Conservation (phyloP, 2,113 vertebrate genomes). For the Halichoerus grypus region DNA sequence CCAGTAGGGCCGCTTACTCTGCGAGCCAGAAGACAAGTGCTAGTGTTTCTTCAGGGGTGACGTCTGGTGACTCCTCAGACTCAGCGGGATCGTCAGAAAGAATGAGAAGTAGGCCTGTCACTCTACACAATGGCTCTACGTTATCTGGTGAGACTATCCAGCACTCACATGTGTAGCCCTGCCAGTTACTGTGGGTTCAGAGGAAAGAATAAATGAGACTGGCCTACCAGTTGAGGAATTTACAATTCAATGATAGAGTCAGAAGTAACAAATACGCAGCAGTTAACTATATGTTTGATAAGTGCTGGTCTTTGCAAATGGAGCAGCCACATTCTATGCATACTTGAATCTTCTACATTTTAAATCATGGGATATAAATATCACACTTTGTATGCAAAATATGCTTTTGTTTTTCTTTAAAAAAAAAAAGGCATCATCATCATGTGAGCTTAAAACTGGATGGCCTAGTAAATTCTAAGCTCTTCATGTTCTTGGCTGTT, state of each 20-base stretch:
- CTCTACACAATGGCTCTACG: conserved; percentile 73
- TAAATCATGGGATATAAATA: neutral
- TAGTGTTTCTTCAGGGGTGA: conserved; percentile 78
- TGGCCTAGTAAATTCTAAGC: neutral
- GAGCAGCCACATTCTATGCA: neutral
- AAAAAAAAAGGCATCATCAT: neutral
- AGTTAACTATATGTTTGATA: neutral
- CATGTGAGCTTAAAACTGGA: neutral
- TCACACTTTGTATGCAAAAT: neutral
- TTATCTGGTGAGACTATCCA: conserved; percentile 89
- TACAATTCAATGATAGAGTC: neutral
- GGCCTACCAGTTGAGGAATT: neutral
- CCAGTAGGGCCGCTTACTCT: conserved; percentile 87
- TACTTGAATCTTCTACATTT: neutral
- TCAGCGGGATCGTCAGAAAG: conserved; percentile 81
- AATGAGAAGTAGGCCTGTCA: conserved; percentile 85
- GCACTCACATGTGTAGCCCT: neutral
- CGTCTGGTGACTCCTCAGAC: conserved; percentile 90
- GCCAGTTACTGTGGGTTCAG: neutral
- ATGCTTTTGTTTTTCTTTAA: neutral
- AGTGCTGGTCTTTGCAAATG: neutral
- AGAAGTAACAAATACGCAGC: neutral
- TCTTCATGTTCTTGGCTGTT: neutral
- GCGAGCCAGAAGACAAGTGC: conserved; percentile 71
- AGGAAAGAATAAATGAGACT: neutral